These are phyloP conservation scores for Pitta sordida DNA, from an alignment of 2,113 vertebrate species.

Conservation along the genomic window DNA sequence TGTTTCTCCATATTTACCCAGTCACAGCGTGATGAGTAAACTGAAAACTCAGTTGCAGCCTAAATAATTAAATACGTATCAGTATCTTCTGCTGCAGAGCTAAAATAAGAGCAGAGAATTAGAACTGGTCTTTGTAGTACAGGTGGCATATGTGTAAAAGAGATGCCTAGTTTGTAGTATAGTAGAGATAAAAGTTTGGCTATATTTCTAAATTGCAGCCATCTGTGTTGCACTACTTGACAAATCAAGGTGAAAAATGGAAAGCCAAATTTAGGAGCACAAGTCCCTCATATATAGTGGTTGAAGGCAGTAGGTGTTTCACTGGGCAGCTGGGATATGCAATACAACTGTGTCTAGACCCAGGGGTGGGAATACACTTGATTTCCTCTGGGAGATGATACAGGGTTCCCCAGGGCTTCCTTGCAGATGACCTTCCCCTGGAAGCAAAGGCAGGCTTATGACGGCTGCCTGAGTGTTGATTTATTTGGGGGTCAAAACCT, in stretches of 20 bases:
- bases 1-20: not conserved
- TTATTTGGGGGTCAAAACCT: not conserved
- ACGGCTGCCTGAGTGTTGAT: not conserved
- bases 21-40: not conserved
- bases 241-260: not conserved
- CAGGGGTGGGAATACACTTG: not conserved
- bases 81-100: not conserved
- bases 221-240: not conserved
- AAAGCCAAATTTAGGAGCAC: not conserved
- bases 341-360: not conserved
- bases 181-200: not conserved
- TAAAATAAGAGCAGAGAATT: not conserved
- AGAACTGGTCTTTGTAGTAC: not conserved
- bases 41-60: not conserved
- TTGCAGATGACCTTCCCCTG: not conserved
- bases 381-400: not conserved
- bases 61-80: not conserved
- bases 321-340: not conserved
- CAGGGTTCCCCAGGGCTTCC: not conserved
- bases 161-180: not conserved
- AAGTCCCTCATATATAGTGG: not conserved
- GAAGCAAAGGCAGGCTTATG: not conserved
- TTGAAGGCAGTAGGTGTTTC: not conserved
- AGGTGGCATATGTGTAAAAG: not conserved
- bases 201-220: not conserved